Percentiles rank a stretch among this genome's conserved stretches.
Evolutionary conservation across 2,797 vertebrate species (phyloP).

Genomic region (Pipistrellus kuhlii): DNA sequence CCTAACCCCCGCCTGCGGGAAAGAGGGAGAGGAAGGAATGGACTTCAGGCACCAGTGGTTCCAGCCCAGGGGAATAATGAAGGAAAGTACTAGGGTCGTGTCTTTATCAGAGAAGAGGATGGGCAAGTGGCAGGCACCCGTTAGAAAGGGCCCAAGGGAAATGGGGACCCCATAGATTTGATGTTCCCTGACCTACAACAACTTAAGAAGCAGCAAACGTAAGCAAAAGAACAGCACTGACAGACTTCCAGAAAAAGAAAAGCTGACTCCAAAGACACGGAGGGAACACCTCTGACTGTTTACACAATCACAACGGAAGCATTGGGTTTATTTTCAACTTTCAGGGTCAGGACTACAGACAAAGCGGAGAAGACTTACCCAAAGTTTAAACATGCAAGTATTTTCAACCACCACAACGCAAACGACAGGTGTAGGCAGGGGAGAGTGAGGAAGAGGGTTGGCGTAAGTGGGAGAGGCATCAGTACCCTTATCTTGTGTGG

Average conservation of each 20-base stretch:
- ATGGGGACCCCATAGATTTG: background rate
- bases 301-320: background rate
- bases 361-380: constrained; percentile 3
- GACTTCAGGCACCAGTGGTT: background rate
- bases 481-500: background rate
- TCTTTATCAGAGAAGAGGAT: background rate
- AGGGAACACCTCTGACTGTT: background rate
- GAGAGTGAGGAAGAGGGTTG: background rate
- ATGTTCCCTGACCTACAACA: background rate
- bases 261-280: background rate
- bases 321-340: background rate
- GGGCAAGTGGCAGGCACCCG: background rate
- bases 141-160: background rate
- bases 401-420: background rate
- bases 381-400: constrained; percentile 2
- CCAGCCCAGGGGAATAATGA: background rate
- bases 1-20: background rate
- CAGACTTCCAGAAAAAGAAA: background rate
- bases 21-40: background rate
- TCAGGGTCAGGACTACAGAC: background rate
- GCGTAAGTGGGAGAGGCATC: background rate
- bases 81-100: background rate
- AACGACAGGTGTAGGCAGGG: background rate
- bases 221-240: background rate
- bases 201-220: background rate